A percentile compares a stretch with the other conserved stretches of the same genome.
These are phyloP conservation scores for Leptobrachium leishanense DNA, from an alignment of 2,113 vertebrate species.

Conservation along the genomic window DNA sequence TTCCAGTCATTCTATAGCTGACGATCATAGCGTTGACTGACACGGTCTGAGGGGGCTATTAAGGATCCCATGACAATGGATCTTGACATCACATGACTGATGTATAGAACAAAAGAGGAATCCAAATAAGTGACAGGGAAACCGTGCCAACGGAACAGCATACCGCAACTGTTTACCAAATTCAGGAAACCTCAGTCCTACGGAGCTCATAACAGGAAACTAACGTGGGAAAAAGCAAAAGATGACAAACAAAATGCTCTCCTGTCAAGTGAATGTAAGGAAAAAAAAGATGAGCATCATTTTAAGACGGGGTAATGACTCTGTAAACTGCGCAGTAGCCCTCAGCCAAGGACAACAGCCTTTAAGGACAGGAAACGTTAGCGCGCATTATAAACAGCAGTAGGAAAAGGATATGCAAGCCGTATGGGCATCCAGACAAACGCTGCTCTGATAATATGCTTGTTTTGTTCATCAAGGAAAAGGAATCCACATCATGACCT, in stretches of 20 bases:
- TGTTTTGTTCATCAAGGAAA: slow-evolving; percentile 17
- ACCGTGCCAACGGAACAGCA: background rate
- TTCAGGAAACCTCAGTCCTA: slow-evolving; percentile 1
- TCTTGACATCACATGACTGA: slow-evolving; percentile 11
- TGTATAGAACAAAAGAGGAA: background rate
- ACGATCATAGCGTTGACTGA: background rate
- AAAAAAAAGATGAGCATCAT: background rate
- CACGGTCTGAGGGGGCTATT: background rate
- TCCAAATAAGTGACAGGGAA: background rate
- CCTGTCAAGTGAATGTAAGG: slow-evolving; percentile 49
- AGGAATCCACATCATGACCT: background rate
- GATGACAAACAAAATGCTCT: slow-evolving; percentile 10
- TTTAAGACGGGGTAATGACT: slow-evolving; percentile 11
- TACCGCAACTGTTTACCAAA: background rate
- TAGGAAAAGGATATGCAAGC: slow-evolving; percentile 58
- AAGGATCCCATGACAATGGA: background rate
- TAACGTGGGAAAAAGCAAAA: slow-evolving; percentile 32
- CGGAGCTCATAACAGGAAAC: slow-evolving; percentile 32
- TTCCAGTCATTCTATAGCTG: background rate
- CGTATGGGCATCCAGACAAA: slow-evolving; percentile 1
- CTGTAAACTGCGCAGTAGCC: accelerated
- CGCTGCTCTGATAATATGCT: background rate
- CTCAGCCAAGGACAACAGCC: slow-evolving; percentile 39
- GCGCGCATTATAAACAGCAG: slow-evolving; percentile 33
- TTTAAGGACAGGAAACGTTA: slow-evolving; percentile 44